phyloP scores from a whole-genome alignment of 2,113 vertebrate genomes.

The Hiodon alosoides region DNA sequence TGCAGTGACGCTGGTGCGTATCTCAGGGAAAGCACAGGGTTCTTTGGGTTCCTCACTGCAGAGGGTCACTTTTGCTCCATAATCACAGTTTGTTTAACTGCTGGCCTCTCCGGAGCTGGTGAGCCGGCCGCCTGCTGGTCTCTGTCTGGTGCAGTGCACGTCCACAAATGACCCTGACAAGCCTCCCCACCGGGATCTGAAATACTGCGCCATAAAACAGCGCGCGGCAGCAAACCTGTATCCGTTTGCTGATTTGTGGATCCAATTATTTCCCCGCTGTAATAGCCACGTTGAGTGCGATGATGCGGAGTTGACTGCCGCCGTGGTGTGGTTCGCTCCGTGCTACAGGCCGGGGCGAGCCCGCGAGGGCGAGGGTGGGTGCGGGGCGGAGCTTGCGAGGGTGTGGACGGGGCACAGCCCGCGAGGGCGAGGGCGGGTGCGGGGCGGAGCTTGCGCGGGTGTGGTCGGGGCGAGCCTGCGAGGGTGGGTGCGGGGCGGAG shows the following conservation, averaged over 20 bases:
- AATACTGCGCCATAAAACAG: conserved; percentile 54
- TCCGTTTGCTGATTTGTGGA: conserved; percentile 63
- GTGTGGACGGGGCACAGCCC: too few relatives aligned
- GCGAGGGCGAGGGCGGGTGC: too few relatives aligned
- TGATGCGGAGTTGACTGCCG: conserved; percentile 53
- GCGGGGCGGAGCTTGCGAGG: too few relatives aligned
- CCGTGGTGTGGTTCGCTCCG: conserved; percentile 34
- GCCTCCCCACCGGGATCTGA: conserved; percentile 40
- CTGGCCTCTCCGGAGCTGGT: neutral
- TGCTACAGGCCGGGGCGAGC: conserved; percentile 34
- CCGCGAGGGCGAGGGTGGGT: conserved; percentile 17
- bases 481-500: too few relatives aligned
- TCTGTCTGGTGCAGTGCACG: neutral
- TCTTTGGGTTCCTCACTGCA: too few relatives aligned
- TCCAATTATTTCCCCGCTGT: conserved; percentile 57
- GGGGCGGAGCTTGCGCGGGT: too few relatives aligned
- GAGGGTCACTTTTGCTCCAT: neutral
- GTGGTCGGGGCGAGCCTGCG: neutral
- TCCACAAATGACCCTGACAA: conserved; percentile 44
- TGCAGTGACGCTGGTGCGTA: too few relatives aligned
- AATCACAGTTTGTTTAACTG: conserved; percentile 15
- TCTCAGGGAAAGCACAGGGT: too few relatives aligned
- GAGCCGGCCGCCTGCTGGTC: neutral
- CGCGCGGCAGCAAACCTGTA: conserved; percentile 52
- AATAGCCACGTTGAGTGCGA: conserved; percentile 56